Percentiles rank a stretch among this genome's conserved stretches.
Conservation (phyloP, 53 echinoderm and acorn worm species). For the Actinopyga echinites region DNA sequence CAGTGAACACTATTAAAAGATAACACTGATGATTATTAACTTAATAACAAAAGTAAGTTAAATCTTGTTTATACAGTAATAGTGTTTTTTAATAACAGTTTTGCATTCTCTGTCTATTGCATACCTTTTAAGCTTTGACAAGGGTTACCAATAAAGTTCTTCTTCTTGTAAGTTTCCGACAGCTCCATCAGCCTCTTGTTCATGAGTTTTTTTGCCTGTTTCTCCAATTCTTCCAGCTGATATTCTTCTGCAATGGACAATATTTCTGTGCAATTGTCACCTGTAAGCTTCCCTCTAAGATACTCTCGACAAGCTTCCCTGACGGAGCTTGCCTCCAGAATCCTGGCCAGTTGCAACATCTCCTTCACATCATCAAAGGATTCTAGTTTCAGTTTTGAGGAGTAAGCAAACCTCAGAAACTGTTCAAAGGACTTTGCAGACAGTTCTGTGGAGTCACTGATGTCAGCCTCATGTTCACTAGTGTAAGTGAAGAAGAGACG, state of each 20-base stretch:
- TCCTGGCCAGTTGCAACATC: conserved; percentile 63
- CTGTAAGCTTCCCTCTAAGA: conserved; percentile 74
- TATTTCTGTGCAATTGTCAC: conserved; percentile 88
- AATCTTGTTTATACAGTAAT: no score
- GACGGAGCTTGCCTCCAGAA: conserved; percentile 66
- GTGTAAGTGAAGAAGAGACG: conserved; percentile 44
- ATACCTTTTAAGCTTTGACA: no score
- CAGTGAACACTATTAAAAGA: no score
- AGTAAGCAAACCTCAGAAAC: conserved; percentile 85
- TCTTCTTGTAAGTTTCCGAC: conserved; percentile 67
- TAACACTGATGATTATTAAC: no score
- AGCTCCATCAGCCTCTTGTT: conserved; percentile 83
- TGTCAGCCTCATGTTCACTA: background rate
- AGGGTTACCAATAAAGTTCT: background rate
- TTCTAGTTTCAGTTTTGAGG: conserved; percentile 65
- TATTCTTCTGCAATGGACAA: conserved; percentile 81
- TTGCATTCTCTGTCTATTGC: no score
- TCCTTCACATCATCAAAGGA: conserved; percentile 72
- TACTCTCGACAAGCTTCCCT: conserved; percentile 83
- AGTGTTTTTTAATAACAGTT: no score
- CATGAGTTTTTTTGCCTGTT: conserved; percentile 77
- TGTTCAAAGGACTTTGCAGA: conserved; percentile 64
- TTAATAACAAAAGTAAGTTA: no score
- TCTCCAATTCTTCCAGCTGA: conserved; percentile 75
- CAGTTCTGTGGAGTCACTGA: conserved; percentile 52